Conservation (phyloP, 2,113 vertebrate species). For the Xiphophorus hellerii region DNA sequence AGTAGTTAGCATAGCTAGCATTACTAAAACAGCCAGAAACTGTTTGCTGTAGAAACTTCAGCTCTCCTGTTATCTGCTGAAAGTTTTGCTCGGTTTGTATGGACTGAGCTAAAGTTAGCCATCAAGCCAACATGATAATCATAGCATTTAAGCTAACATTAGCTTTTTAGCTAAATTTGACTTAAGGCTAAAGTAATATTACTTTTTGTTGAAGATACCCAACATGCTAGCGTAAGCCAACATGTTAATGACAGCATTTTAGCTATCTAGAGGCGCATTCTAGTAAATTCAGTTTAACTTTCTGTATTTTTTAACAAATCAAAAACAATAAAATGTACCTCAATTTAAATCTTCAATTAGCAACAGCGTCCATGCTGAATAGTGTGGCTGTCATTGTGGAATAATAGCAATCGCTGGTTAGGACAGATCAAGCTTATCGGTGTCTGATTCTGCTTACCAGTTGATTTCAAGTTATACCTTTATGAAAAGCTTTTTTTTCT, state of each 20-base stretch:
- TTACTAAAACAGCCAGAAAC: not conserved
- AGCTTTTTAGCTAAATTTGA: too few relatives aligned
- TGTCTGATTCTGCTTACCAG: not conserved
- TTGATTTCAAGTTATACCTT: not conserved
- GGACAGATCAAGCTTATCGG: not conserved
- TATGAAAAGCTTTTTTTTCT: not conserved
- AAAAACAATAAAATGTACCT: not conserved
- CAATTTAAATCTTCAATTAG: not conserved
- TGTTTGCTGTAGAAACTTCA: too few relatives aligned
- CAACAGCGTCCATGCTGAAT: not conserved
- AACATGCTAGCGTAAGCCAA: too few relatives aligned
- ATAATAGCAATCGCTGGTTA: not conserved
- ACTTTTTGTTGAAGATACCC: too few relatives aligned
- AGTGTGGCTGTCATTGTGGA: not conserved
- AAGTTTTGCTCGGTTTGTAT: too few relatives aligned
- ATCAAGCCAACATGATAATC: too few relatives aligned
- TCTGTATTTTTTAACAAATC: too few relatives aligned
- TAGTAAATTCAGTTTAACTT: not conserved
- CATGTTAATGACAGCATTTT: too few relatives aligned
- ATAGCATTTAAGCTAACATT: too few relatives aligned
- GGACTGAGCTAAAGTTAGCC: too few relatives aligned
- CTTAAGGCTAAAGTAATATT: too few relatives aligned
- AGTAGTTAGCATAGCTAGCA: not conserved
- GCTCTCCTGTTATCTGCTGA: too few relatives aligned
- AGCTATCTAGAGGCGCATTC: not conserved